These are phyloP conservation scores for Salvelinus fontinalis DNA, from an alignment of 2,113 vertebrate species.

Conservation along the genomic window DNA sequence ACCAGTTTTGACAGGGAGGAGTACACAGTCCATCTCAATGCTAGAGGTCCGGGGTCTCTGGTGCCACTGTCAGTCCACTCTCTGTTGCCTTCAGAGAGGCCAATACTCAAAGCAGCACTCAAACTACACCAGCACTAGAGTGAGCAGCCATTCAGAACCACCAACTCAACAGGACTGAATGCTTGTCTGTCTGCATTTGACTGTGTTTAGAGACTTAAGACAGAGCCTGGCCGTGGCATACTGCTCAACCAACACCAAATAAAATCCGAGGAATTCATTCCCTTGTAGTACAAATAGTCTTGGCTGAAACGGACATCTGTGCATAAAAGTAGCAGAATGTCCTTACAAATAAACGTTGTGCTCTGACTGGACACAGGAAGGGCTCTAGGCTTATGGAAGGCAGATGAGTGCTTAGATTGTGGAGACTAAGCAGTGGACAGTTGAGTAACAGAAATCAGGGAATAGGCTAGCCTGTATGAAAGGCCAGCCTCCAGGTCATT, in stretches of 20 bases:
- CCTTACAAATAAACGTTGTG: background rate
- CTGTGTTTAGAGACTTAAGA: background rate
- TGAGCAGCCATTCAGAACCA: background rate
- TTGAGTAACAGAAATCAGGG: too few species aligned
- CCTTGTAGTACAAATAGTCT: constrained; percentile 10
- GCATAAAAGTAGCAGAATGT: constrained; percentile 11
- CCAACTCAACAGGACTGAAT: background rate
- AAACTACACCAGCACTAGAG: background rate
- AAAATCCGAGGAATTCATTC: constrained; percentile 10
- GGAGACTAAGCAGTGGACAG: background rate
- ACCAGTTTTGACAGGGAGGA: too few species aligned
- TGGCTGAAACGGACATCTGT: background rate
- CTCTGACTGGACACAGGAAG: constrained; percentile 18
- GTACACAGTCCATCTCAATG: too few species aligned
- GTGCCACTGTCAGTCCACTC: background rate
- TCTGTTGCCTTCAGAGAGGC: background rate
- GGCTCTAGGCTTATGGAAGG: background rate
- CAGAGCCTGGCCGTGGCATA: constrained; percentile 15
- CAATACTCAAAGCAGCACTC: background rate
- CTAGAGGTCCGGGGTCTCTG: background rate
- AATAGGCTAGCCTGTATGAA: background rate
- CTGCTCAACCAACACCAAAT: constrained; percentile 11
- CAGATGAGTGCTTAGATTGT: background rate
- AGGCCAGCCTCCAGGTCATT: background rate
- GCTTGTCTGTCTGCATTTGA: constrained; percentile 8